Percentiles rank a stretch among this genome's conserved stretches.
Evolutionary conservation across 2,888 invertebrate species (phyloP).

Genomic region (Nymphalis c-album): DNA sequence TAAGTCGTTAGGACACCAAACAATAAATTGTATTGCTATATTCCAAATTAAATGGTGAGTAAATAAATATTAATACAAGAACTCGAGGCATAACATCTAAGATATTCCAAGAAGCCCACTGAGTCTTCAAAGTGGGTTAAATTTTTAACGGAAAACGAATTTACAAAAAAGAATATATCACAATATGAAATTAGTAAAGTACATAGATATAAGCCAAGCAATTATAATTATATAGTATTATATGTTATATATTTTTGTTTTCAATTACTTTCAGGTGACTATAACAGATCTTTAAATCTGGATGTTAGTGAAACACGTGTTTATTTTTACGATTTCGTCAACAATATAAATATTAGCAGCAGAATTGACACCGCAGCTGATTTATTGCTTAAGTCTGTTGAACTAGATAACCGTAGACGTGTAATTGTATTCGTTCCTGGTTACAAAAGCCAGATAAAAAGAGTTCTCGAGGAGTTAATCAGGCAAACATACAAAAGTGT

Average conservation of each 20-base stretch:
- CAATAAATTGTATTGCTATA: too few species aligned
- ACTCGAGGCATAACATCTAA: too few species aligned
- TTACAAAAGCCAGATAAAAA: slow-evolving; percentile 38
- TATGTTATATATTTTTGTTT: background rate
- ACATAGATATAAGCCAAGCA: too few species aligned
- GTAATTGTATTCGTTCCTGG: slow-evolving; percentile 39
- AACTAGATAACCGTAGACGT: slow-evolving; percentile 24
- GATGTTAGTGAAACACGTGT: slow-evolving; percentile 36
- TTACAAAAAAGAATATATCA: too few species aligned
- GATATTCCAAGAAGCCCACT: too few species aligned
- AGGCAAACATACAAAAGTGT: slow-evolving; percentile 35
- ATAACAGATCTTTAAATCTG: slow-evolving; percentile 30
- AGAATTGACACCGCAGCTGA: slow-evolving; percentile 27
- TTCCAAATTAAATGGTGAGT: too few species aligned
- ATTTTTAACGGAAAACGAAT: too few species aligned
- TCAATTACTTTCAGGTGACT: slow-evolving; percentile 32
- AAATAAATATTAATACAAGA: too few species aligned
- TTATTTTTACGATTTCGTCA: slow-evolving; percentile 39
- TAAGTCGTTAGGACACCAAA: too few species aligned
- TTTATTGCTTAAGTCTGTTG: slow-evolving; percentile 17
- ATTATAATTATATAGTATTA: too few species aligned
- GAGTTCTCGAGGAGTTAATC: slow-evolving; percentile 35
- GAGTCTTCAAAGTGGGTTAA: too few species aligned
- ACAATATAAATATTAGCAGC: slow-evolving; percentile 31
- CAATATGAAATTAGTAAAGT: too few species aligned